Conservation (phyloP, 2,113 vertebrate genomes). For the Nannospalax galili region DNA sequence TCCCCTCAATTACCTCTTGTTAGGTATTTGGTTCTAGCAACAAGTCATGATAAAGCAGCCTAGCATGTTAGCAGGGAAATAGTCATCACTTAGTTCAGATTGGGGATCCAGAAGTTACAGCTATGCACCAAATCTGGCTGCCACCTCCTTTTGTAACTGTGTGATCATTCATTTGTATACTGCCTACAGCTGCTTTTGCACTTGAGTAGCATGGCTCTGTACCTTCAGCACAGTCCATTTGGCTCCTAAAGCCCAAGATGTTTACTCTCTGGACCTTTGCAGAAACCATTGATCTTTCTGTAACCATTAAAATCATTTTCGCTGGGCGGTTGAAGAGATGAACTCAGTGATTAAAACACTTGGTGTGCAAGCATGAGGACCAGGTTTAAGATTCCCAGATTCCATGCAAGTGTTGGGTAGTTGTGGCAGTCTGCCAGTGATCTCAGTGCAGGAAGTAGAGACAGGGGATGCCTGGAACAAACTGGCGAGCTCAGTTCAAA, state of each 20-base stretch:
- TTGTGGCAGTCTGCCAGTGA: not conserved
- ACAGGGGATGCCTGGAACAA: too few relatives aligned
- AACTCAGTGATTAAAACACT: not conserved
- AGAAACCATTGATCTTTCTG: not conserved
- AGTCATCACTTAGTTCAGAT: not conserved
- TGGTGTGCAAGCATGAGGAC: not conserved
- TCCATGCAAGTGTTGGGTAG: not conserved
- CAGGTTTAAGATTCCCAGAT: not conserved
- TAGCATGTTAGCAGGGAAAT: not conserved
- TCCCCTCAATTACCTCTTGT: not conserved
- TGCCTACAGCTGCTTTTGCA: not conserved
- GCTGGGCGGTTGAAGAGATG: not conserved
- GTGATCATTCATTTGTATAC: not conserved
- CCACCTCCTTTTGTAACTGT: not conserved
- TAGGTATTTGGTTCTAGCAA: too few relatives aligned
- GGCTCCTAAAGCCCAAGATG: not conserved
- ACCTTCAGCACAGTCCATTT: not conserved
- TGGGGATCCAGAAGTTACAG: not conserved
- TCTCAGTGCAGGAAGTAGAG: not conserved
- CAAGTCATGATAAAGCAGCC: not conserved
- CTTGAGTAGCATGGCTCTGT: not conserved
- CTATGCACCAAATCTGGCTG: not conserved
- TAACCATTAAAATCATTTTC: not conserved
- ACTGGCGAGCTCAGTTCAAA: not conserved
- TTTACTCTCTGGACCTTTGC: not conserved